Conservation (phyloP, 2,113 vertebrate genomes). For the Paracanthobrama guichenoti region DNA sequence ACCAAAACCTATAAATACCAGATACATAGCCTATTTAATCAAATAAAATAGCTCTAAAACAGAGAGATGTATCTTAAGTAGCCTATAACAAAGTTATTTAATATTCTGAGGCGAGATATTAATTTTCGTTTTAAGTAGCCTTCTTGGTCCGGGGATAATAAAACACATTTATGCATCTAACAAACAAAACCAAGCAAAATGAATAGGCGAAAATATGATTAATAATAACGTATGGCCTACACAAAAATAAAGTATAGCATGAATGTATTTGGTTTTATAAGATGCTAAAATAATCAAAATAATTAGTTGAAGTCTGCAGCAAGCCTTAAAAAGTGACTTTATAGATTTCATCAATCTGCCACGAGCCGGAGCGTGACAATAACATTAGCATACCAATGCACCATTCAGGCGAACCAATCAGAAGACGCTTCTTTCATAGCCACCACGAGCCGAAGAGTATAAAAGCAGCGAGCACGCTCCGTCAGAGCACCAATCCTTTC, state of each 20-base stretch:
- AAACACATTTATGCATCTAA: not conserved
- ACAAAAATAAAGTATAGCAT: not conserved
- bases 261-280: not conserved
- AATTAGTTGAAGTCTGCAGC: conserved; percentile 11
- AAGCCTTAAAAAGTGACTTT: conserved; percentile 43
- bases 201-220: not conserved
- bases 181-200: not conserved
- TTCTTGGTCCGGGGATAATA: not conserved
- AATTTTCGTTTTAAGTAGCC: not conserved
- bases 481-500: conserved; percentile 52
- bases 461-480: conserved; percentile 49
- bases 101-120: not conserved
- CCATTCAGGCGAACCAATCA: conserved; percentile 71
- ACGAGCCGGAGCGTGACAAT: conserved; percentile 76
- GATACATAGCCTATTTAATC: not conserved
- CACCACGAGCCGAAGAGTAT: conserved; percentile 67
- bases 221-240: not conserved
- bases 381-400: conserved; percentile 78
- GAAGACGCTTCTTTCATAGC: conserved; percentile 61
- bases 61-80: not conserved
- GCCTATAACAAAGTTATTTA: not conserved
- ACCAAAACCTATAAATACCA: not conserved
- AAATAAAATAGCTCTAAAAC: not conserved
- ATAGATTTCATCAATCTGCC: conserved; percentile 77
- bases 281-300: not conserved